These are phyloP conservation scores for Chrysomela aeneicollis DNA, from an alignment of 2,888 invertebrate genomes.

Conservation along the genomic window DNA sequence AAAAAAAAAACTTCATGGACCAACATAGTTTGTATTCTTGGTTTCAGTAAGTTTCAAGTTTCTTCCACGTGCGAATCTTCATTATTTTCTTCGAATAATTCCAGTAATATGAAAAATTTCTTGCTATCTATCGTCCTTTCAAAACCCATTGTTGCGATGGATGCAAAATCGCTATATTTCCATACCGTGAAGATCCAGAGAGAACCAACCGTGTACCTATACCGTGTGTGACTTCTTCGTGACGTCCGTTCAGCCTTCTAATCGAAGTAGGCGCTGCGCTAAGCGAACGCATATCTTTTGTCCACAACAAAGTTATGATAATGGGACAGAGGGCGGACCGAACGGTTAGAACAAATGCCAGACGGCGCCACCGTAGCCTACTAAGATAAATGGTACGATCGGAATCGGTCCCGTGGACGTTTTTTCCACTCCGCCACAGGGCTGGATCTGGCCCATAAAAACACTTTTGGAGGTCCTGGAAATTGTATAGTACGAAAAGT, in stretches of 20 bases:
- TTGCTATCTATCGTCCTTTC: too few species aligned
- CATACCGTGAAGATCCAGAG: too few species aligned
- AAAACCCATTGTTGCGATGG: too few species aligned
- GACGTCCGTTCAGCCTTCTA: constrained; percentile 20
- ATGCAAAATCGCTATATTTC: too few species aligned
- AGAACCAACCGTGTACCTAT: too few species aligned
- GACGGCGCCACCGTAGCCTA: constrained; percentile 51
- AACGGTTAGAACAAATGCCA: constrained; percentile 52
- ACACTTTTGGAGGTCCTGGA: not conserved
- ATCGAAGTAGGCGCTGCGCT: constrained; percentile 40
- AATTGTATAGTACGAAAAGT: too few species aligned
- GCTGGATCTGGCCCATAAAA: not conserved
- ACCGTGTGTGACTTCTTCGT: not conserved
- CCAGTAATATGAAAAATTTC: too few species aligned
- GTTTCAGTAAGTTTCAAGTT: too few species aligned
- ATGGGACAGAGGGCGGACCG: constrained; percentile 51
- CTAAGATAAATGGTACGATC: constrained; percentile 49
- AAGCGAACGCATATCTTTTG: not conserved
- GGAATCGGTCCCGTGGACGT: constrained; percentile 33
- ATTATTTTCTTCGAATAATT: too few species aligned
- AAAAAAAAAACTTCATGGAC: too few species aligned
- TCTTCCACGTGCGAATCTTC: too few species aligned
- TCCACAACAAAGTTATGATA: constrained; percentile 44
- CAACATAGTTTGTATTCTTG: too few species aligned
- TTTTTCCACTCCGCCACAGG: constrained; percentile 23